Conservation (phyloP, 2,888 invertebrate genomes). For the Carcina quercana region DNA sequence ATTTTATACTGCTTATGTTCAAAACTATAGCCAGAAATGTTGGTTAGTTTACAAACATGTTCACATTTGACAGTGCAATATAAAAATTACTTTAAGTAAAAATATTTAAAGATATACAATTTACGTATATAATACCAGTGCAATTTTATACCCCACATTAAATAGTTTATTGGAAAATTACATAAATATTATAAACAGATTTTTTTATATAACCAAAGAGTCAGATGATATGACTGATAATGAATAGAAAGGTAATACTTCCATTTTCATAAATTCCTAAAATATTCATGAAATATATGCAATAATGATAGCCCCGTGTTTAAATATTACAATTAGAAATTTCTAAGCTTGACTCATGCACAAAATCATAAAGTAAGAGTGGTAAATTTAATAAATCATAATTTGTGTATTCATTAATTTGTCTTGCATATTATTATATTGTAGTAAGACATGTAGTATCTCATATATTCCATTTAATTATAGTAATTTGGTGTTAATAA, state of each 20-base stretch:
- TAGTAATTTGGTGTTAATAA: too few relatives aligned
- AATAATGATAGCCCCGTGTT: slow-evolving; percentile 7
- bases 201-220: slow-evolving; percentile 11
- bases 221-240: slow-evolving; percentile 26
- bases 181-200: slow-evolving; percentile 3
- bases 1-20: too few relatives aligned
- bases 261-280: slow-evolving; percentile 4
- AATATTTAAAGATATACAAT: slow-evolving; percentile 42
- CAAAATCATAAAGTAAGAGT: slow-evolving; percentile 44
- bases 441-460: background rate
- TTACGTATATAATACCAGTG: slow-evolving; percentile 45
- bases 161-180: slow-evolving; percentile 23
- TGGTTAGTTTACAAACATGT: too few relatives aligned
- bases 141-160: slow-evolving; percentile 52
- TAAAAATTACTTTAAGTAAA: slow-evolving; percentile 67
- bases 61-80: slow-evolving; percentile 62
- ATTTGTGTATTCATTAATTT: background rate
- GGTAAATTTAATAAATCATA: slow-evolving; percentile 5
- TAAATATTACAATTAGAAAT: slow-evolving; percentile 28
- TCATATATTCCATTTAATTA: too few relatives aligned
- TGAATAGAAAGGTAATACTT: slow-evolving; percentile 11
- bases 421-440: background rate
- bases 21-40: too few relatives aligned
- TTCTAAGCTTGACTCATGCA: slow-evolving; percentile 48
- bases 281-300: slow-evolving; percentile 1